phyloP scores from a whole-genome alignment of 2,797 vertebrate species.

The Sarcoramphus papa region DNA sequence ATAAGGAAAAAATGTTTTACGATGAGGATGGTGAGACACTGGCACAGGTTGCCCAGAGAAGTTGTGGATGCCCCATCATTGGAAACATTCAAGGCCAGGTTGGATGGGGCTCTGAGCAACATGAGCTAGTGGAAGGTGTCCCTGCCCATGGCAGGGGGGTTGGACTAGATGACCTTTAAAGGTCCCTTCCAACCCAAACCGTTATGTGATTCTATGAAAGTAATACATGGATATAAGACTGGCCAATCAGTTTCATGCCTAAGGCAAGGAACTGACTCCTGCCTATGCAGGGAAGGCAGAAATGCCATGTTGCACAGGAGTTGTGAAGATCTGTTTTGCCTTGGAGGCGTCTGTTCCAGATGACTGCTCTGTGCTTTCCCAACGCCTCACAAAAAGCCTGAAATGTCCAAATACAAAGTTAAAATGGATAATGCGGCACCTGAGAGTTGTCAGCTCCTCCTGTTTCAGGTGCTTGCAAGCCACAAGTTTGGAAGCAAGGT shows the following conservation, averaged over 20 bases:
- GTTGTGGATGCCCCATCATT: accelerated
- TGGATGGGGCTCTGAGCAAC: background rate
- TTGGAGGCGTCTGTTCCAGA: background rate
- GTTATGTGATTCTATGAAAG: background rate
- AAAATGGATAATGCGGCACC: background rate
- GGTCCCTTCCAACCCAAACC: background rate
- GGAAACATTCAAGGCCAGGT: background rate
- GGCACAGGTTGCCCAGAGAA: background rate
- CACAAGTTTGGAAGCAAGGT: background rate
- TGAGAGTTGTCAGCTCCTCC: background rate
- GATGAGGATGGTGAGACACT: background rate
- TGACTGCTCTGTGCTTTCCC: background rate
- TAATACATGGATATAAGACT: background rate
- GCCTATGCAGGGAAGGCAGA: background rate
- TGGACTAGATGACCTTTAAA: background rate
- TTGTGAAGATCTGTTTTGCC: background rate
- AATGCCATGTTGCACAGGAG: background rate
- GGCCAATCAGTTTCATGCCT: background rate
- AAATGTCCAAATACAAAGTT: background rate
- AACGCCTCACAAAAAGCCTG: background rate
- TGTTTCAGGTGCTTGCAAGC: background rate
- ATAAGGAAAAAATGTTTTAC: background rate
- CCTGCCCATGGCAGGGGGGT: accelerated
- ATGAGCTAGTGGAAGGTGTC: background rate
- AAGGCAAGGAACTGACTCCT: background rate